These are phyloP conservation scores for Spodoptera picta DNA, from an alignment of 2,888 invertebrate species.

Conservation along the genomic window DNA sequence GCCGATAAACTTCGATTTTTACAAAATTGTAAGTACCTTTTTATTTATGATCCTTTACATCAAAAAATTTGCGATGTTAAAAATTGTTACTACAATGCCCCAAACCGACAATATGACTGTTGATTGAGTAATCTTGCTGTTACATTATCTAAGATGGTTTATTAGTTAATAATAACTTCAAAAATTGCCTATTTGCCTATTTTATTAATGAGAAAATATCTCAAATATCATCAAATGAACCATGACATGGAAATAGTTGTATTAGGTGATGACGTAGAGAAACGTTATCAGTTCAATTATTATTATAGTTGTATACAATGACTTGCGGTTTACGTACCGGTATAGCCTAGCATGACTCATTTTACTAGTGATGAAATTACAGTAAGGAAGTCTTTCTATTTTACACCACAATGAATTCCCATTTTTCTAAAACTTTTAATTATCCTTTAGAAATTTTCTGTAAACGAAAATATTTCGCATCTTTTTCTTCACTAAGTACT, in stretches of 20 bases:
- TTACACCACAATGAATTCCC: too few relatives aligned
- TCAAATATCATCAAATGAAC: slow-evolving; percentile 7
- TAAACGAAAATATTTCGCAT: too few relatives aligned
- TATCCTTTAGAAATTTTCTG: too few relatives aligned
- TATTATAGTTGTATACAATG: slow-evolving; percentile 95
- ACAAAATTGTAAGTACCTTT: slow-evolving; percentile 92
- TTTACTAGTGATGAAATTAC: slow-evolving; percentile 95
- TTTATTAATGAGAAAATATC: slow-evolving; percentile 8
- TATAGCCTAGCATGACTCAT: slow-evolving; percentile 96
- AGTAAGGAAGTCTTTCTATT: slow-evolving; percentile 3
- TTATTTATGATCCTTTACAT: too few relatives aligned
- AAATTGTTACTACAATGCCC: too few relatives aligned
- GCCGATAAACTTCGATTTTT: slow-evolving; percentile 93
- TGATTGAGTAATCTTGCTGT: too few relatives aligned
- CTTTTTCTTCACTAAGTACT: too few relatives aligned
- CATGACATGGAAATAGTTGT: slow-evolving; percentile 71
- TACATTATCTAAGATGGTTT: too few relatives aligned
- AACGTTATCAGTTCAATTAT: slow-evolving; percentile 89
- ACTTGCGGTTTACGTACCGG: slow-evolving; percentile 89
- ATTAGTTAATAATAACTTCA: too few relatives aligned
- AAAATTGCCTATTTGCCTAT: background rate
- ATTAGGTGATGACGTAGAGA: slow-evolving; percentile 30
- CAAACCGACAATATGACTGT: too few relatives aligned
- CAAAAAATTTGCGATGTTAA: background rate
- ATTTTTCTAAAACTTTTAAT: too few relatives aligned